Base-by-base conservation (phyloP, 2,888 invertebrate species). In the Lagria hirta region DNA sequence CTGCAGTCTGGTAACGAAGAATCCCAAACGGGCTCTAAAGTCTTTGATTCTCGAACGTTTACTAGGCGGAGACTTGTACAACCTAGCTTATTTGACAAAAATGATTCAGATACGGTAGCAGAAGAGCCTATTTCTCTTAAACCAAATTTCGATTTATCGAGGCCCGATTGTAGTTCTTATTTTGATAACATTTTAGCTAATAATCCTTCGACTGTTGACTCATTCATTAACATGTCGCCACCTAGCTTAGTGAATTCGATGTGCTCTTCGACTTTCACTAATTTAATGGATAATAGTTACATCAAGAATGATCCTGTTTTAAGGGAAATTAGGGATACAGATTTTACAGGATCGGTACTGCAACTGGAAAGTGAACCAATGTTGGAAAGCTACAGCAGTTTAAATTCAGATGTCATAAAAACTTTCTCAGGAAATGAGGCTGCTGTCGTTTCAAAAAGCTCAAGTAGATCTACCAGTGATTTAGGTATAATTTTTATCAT, bases 21-120 rank as follows among this genome's bases (percentile, higher is more conserved):
- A n/a, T 8, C 10, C 7, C 36, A 17, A 14, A 4, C 5, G 4
- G 38, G 14, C 10, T 2, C 27, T 34, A 44, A 37, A 49, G 38
- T 26, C 42, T 35, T 84, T 58, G 84, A 85, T 62, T 81, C 83
- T 0, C 74, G 84, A 57, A 85, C 85, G 5, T 85, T 80, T 66
- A 84, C 84, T n/a, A n/a, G n/a, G n/a, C n/a, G n/a, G n/a, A n/a
- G n/a, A n/a, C n/a, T n/a, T n/a, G n/a, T n/a, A n/a, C n/a, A n/a
- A n/a, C n/a, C n/a, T n/a, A n/a, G n/a, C n/a, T n/a, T n/a, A n/a
- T n/a, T n/a, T n/a, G n/a, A n/a, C n/a, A n/a, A n/a, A n/a, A n/a
- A n/a, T n/a, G n/a, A n/a, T n/a, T n/a, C n/a, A n/a, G n/a, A n/a
- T n/a, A n/a, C n/a, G n/a, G n/a, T n/a, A n/a, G n/a, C n/a, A n/a